Evolutionary conservation across 2,888 invertebrate genomes (phyloP).

Genomic region (Bedellia somnulentella): DNA sequence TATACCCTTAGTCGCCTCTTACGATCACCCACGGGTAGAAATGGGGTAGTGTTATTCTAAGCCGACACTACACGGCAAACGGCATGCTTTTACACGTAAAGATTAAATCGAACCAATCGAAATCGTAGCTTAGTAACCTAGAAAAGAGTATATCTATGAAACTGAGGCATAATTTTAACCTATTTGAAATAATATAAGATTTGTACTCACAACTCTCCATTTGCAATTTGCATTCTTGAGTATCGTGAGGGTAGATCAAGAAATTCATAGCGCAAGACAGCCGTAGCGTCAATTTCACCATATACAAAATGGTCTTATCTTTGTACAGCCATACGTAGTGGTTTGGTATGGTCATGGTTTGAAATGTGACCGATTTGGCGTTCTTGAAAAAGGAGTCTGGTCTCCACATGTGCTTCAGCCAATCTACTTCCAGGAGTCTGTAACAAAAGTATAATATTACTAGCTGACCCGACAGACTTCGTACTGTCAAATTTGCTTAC

Average conservation of each 20-base stretch:
- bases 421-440: constrained; percentile 82
- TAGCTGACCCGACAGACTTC: too few species aligned
- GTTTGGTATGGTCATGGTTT: constrained; percentile 93
- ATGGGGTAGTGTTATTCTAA: too few species aligned
- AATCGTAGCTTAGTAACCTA: too few species aligned
- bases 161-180: too few species aligned
- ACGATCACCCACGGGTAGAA: too few species aligned
- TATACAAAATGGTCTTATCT: constrained; percentile 75
- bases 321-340: constrained; percentile 91
- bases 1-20: too few species aligned
- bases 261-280: constrained; percentile 95
- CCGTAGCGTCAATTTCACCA: constrained; percentile 86
- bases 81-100: too few species aligned
- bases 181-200: too few species aligned
- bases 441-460: not conserved
- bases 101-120: too few species aligned
- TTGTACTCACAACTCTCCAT: constrained; percentile 88
- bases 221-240: constrained; percentile 90
- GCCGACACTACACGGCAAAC: too few species aligned
- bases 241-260: constrained; percentile 91
- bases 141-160: too few species aligned
- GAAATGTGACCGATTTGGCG: constrained; percentile 90
- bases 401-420: constrained; percentile 91
- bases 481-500: too few species aligned
- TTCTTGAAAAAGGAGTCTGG: constrained; percentile 94